These are phyloP conservation scores for Arrhopalites spinosus DNA, from an alignment of 2,888 invertebrate genomes.

Conservation along the genomic window DNA sequence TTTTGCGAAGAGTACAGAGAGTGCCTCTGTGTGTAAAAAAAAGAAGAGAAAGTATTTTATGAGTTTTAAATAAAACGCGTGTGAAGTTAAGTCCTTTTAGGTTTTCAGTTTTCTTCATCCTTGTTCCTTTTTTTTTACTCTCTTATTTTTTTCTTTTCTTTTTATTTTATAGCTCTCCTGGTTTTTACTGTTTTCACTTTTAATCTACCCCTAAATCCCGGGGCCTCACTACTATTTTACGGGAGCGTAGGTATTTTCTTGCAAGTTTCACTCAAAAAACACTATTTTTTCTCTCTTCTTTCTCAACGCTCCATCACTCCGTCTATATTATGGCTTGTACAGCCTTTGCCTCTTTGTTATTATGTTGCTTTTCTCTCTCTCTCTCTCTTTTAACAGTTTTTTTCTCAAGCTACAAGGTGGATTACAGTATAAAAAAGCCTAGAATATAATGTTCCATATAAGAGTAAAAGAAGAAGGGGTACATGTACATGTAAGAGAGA, in stretches of 20 bases:
- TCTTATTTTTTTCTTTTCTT: neutral
- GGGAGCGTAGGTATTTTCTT: neutral
- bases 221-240: constrained; percentile 1
- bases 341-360: neutral
- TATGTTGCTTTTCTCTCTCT: neutral
- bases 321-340: neutral
- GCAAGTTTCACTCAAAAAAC: neutral
- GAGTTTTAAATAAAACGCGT: constrained; percentile 29
- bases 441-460: too few relatives aligned
- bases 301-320: neutral
- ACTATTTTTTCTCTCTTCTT: neutral
- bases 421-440: too few relatives aligned
- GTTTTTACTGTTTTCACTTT: constrained; percentile 19
- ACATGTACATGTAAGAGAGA: too few relatives aligned
- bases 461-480: too few relatives aligned
- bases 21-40: too few relatives aligned
- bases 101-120: neutral
- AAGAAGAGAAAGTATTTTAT: neutral
- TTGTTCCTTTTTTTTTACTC: neutral
- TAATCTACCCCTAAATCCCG: constrained; percentile 10
- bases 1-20: too few relatives aligned
- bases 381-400: neutral
- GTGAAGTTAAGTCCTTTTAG: constrained; percentile 12
- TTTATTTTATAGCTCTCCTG: constrained; percentile 23
- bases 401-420: neutral